These are phyloP conservation scores for Drosophila koepferae DNA, from an alignment of 2,888 invertebrate species.

Conservation along the genomic window DNA sequence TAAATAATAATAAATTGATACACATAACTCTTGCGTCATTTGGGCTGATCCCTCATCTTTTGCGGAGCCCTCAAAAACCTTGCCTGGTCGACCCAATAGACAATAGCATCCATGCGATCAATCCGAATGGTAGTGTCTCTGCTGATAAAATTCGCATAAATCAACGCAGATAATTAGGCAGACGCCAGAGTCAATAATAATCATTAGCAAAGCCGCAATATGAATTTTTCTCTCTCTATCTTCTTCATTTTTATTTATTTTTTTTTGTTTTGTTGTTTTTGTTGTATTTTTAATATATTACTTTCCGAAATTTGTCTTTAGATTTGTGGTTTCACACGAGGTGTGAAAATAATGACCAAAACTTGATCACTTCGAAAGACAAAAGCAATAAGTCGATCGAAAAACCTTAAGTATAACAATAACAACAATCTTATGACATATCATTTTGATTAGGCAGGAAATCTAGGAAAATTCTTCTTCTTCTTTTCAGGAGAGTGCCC, in stretches of 20 bases:
- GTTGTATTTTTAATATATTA: background rate
- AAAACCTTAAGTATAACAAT: background rate
- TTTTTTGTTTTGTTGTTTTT: background rate
- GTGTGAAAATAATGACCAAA: slow-evolving; percentile 54
- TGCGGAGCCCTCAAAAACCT: slow-evolving; percentile 1
- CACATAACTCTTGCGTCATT: slow-evolving; percentile 74
- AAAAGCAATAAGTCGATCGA: background rate
- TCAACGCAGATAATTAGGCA: slow-evolving; percentile 72
- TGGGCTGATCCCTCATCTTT: slow-evolving; percentile 47
- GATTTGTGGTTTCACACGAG: slow-evolving; percentile 31
- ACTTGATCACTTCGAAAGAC: slow-evolving; percentile 18
- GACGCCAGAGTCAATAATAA: slow-evolving; percentile 51
- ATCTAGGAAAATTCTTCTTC: background rate
- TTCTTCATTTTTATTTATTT: background rate
- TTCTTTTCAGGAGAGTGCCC: no score
- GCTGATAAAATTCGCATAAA: slow-evolving; percentile 76
- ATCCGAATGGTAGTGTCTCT: slow-evolving; percentile 22
- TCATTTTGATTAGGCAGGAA: background rate
- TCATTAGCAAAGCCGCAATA: slow-evolving; percentile 39
- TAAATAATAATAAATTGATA: slow-evolving; percentile 32
- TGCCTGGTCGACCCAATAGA: slow-evolving; percentile 22
- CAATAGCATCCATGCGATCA: slow-evolving; percentile 23
- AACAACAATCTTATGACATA: background rate
- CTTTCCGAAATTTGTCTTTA: slow-evolving; percentile 11
- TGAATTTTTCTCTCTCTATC: slow-evolving; percentile 3